Conservation (phyloP, 2,797 vertebrate species). For the Limnodromus scolopaceus region DNA sequence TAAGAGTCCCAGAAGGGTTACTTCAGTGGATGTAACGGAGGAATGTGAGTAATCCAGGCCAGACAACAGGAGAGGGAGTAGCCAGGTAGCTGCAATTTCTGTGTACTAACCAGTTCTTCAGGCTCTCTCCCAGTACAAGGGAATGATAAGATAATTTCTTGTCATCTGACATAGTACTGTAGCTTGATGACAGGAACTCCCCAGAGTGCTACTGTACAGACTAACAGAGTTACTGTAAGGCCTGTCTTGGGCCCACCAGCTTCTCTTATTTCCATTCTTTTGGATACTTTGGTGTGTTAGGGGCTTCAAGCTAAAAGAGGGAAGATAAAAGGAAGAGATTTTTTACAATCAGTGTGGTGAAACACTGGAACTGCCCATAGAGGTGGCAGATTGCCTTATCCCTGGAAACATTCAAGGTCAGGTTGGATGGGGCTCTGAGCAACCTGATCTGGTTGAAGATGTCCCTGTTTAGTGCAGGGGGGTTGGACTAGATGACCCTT, state of each 20-base stretch:
- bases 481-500: not conserved
- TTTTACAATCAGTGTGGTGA: not conserved
- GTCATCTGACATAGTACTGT: fast-evolving
- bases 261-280: not conserved
- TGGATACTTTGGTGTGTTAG: not conserved
- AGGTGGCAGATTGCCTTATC: not conserved
- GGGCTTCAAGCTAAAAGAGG: not conserved
- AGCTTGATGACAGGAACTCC: not conserved
- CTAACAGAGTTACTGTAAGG: not conserved
- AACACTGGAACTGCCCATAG: not conserved
- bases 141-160: not conserved
- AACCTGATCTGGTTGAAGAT: not conserved
- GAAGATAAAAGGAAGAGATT: not conserved
- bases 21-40: not conserved
- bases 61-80: not conserved
- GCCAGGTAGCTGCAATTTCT: not conserved
- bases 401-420: not conserved
- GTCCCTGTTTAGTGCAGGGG: not conserved
- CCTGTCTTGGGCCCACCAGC: not conserved
- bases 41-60: not conserved
- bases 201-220: not conserved
- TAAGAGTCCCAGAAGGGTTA: not conserved
- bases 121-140: not conserved
- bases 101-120: not conserved
- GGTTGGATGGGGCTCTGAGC: not conserved